Evolutionary conservation across 2,888 invertebrate species (phyloP).

Genomic region (Panzeria rudis): DNA sequence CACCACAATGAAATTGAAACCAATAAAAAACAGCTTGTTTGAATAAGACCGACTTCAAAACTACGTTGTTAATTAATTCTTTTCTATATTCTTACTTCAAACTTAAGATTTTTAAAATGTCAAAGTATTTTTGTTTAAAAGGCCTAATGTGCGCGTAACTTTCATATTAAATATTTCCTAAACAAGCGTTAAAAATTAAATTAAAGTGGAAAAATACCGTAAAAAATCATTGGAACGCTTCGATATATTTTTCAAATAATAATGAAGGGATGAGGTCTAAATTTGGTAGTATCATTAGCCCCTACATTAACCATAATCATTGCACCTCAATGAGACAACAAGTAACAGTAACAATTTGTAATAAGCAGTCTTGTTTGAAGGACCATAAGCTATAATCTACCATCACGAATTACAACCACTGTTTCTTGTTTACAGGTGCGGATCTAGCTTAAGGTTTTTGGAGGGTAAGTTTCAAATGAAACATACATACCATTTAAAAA

Average conservation of each 20-base stretch:
- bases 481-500: too few species aligned
- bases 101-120: not conserved
- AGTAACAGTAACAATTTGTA: too few species aligned
- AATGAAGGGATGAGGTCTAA: not conserved
- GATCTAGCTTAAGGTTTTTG: too few species aligned
- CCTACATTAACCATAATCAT: not conserved
- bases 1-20: conserved; percentile 28
- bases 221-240: too few species aligned
- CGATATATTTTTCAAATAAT: not conserved
- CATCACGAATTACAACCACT: too few species aligned
- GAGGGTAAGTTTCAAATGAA: too few species aligned
- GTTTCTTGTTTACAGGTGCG: too few species aligned
- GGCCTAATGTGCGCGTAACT: not conserved
- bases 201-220: not conserved
- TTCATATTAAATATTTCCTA: not conserved
- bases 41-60: not conserved
- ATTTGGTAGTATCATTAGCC: not conserved
- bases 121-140: not conserved
- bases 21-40: not conserved
- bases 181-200: not conserved
- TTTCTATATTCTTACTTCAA: too few species aligned
- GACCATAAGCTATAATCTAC: too few species aligned
- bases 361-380: too few species aligned
- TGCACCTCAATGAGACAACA: too few species aligned
- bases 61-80: not conserved